A percentile compares a stretch with the other conserved stretches of the same genome.
Conservation (phyloP, 2,888 invertebrate genomes). For the Allolobophora icterica region DNA sequence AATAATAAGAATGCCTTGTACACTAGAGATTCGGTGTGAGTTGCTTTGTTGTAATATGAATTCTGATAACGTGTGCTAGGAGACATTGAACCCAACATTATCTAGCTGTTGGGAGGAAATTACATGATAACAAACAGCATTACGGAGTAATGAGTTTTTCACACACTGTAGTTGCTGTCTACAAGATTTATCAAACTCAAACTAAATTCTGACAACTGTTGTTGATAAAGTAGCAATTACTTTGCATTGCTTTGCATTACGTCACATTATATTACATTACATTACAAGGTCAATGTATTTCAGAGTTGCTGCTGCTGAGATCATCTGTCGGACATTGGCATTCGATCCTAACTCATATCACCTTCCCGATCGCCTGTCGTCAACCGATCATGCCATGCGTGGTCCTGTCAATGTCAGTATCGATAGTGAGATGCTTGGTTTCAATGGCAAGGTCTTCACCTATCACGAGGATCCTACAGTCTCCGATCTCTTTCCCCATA, state of each 20-base stretch:
- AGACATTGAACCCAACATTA: no score
- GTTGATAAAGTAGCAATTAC: no score
- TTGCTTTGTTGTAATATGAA: no score
- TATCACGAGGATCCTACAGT: slow-evolving; percentile 19
- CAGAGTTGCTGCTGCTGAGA: slow-evolving; percentile 15
- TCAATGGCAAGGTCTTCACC: not conserved
- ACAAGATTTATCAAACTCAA: no score
- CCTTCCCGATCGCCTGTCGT: not conserved
- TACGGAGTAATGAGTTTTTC: no score
- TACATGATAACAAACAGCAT: no score
- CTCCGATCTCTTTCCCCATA: slow-evolving; percentile 12
- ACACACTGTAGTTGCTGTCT: no score
- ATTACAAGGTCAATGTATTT: not conserved
- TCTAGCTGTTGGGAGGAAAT: no score
- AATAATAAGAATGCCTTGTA: not conserved
- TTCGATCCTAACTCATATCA: not conserved
- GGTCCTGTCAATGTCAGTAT: slow-evolving; percentile 27
- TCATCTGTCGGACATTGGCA: slow-evolving; percentile 23
- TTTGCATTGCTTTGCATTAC: no score
- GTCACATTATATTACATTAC: not conserved
- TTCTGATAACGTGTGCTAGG: no score
- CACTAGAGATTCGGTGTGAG: no score
- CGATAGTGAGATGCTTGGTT: slow-evolving; percentile 22
- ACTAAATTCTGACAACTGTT: no score
- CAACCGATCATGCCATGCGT: not conserved